Base-by-base conservation (phyloP, 2,113 vertebrate genomes). In the Cebus imitator region DNA sequence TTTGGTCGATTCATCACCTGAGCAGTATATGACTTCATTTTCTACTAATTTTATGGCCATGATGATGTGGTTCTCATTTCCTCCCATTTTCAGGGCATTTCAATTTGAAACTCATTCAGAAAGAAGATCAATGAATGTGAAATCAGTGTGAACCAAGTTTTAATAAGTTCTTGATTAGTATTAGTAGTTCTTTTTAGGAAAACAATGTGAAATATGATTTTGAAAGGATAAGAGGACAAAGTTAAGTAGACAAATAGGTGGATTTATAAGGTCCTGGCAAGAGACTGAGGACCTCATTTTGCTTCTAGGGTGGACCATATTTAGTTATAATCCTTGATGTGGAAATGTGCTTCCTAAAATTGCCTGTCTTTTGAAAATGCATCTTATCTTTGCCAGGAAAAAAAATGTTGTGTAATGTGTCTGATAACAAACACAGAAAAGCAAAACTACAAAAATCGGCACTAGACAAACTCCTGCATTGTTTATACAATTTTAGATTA, bases 41-140 rank as follows among this genome's bases (percentile, higher is more conserved):
- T 43, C 52, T 91, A 5, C 52, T 79, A 78, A 55, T 93, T 3
- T 87, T 21, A 40, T 79, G 32, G 10, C 52, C 61, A 48, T 48
- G 21, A 64, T 73, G 80, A 55, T n/a, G 64, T 45, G 14, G 37
- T 57, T 91, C 17, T 87, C 68, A 91, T 95, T 72, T 91, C 27
- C 1, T 23, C 40, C 25, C 2, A 58, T 87, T 83, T 87, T 58
- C 17, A 79, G 17, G 7, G 32, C 14, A 95, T 6, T 61, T 17
- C 72, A n/a, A 79, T 87, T 94, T 11, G 30, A 93, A 30, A 89
- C 43, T 85, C 50, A 76, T 92, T 93, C 43, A 87, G 25, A 82
- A 78, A 61, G 43, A 68, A 80, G 58, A 12, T 93, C 32, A 17
- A 16, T 80, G 64, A 94, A 82, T 81, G 86, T 83, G 37, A 27